Conservation (phyloP, 2,888 invertebrate species). For the Agriotes lineatus region DNA sequence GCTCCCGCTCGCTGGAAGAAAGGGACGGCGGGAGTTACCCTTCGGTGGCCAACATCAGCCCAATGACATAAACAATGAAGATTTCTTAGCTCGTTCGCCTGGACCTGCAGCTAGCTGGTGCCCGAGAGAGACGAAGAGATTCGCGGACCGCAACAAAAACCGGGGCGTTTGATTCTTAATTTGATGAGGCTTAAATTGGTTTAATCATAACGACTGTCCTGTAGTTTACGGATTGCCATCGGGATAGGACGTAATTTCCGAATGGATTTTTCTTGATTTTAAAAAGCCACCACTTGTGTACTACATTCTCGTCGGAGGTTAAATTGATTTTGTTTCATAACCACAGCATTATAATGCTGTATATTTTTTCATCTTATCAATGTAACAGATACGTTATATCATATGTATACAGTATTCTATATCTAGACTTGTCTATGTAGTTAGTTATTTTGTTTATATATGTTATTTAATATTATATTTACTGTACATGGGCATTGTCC, state of each 20-base stretch:
- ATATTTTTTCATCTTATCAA: too few relatives aligned
- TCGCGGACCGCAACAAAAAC: conserved; percentile 12
- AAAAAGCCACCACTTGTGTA: too few relatives aligned
- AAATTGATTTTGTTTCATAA: too few relatives aligned
- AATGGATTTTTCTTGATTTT: conserved; percentile 59
- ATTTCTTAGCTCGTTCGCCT: conserved; percentile 26
- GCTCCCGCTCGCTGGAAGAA: background rate
- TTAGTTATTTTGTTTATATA: too few relatives aligned
- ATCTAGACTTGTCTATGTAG: too few relatives aligned
- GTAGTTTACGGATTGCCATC: conserved; percentile 60
- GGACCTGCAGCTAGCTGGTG: background rate
- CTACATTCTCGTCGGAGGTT: too few relatives aligned
- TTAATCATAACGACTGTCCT: conserved; percentile 57
- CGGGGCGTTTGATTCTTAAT: conserved; percentile 50
- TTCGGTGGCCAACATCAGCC: conserved; percentile 20
- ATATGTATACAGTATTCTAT: too few relatives aligned
- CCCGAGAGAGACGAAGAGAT: conserved; percentile 19
- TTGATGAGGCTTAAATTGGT: conserved; percentile 59
- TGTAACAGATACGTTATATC: too few relatives aligned
- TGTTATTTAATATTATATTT: too few relatives aligned
- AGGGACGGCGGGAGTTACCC: conserved; percentile 14
- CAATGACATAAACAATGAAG: conserved; percentile 31
- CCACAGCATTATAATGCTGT: too few relatives aligned
- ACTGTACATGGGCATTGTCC: too few relatives aligned
- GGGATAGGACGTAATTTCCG: conserved; percentile 56